Conservation (phyloP, 1,140 invertebrate genomes). For the Halesus radiatus region DNA sequence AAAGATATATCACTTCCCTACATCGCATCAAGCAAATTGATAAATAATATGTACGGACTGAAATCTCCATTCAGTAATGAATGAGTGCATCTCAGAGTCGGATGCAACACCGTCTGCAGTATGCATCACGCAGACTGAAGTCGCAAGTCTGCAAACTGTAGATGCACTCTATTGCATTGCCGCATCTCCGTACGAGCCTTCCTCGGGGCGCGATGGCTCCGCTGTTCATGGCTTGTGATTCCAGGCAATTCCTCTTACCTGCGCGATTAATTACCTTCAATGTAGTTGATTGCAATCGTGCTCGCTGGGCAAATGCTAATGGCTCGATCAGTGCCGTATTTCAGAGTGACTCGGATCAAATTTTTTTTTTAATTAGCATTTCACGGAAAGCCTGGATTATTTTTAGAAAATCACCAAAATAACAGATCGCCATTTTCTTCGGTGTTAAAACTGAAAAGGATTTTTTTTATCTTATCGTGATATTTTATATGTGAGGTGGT, state of each 20-base stretch:
- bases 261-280: conserved; percentile 38
- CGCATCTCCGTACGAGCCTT: neutral
- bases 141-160: too few species aligned
- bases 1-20: neutral
- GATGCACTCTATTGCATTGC: neutral
- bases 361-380: too few species aligned
- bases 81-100: neutral
- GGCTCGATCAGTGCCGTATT: neutral
- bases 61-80: neutral
- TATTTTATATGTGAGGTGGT: too few species aligned
- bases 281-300: conserved; percentile 43
- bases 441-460: too few species aligned
- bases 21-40: neutral
- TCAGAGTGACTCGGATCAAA: too few species aligned
- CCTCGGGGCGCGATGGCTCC: too few species aligned
- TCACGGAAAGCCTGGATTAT: too few species aligned
- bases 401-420: too few species aligned
- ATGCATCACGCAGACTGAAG: too few species aligned
- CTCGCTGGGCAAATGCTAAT: conserved; percentile 31
- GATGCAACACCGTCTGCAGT: neutral
- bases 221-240: conserved; percentile 35
- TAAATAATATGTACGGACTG: neutral
- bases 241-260: conserved; percentile 12
- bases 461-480: too few species aligned
- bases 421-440: too few species aligned